A percentile compares a stretch with the other conserved stretches of the same genome.
These are phyloP conservation scores for Plestiodon gilberti DNA, from an alignment of 2,113 vertebrate genomes.

Conservation along the genomic window DNA sequence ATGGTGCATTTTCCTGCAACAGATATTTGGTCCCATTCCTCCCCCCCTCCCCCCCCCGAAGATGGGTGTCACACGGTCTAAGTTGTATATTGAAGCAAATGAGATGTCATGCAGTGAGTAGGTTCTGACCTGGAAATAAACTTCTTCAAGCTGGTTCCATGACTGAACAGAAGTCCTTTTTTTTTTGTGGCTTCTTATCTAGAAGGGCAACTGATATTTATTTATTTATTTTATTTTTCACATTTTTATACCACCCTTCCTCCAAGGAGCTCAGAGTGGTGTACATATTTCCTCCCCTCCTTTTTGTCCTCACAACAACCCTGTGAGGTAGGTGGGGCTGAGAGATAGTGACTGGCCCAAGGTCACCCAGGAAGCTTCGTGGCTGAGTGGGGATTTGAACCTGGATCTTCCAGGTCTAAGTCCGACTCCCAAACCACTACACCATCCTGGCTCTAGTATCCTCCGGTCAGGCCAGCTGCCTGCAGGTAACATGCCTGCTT, in stretches of 20 bases:
- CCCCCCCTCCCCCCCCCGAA: neutral
- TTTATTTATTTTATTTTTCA: too few relatives aligned
- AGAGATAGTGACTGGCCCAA: too few relatives aligned
- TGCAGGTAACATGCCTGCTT: neutral
- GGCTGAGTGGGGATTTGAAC: too few relatives aligned
- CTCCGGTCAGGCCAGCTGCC: constrained; percentile 28
- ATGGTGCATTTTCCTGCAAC: constrained; percentile 23
- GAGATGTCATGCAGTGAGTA: constrained; percentile 15
- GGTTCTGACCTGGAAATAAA: constrained; percentile 18
- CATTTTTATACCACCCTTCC: too few relatives aligned
- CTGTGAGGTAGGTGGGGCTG: too few relatives aligned
- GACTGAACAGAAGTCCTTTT: constrained; percentile 58
- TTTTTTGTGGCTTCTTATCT: constrained; percentile 30
- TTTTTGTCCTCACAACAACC: too few relatives aligned
- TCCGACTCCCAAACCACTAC: too few relatives aligned
- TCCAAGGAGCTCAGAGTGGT: too few relatives aligned
- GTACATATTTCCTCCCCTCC: too few relatives aligned
- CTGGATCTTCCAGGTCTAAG: too few relatives aligned
- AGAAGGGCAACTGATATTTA: constrained; percentile 50
- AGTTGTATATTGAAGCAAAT: neutral
- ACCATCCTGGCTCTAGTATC: constrained; percentile 47
- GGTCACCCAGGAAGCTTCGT: too few relatives aligned
- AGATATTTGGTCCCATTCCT: neutral
- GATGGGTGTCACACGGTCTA: neutral
- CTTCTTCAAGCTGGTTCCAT: constrained; percentile 47